phyloP scores from a whole-genome alignment of 2,113 vertebrate species.

The Aplodontia rufa region DNA sequence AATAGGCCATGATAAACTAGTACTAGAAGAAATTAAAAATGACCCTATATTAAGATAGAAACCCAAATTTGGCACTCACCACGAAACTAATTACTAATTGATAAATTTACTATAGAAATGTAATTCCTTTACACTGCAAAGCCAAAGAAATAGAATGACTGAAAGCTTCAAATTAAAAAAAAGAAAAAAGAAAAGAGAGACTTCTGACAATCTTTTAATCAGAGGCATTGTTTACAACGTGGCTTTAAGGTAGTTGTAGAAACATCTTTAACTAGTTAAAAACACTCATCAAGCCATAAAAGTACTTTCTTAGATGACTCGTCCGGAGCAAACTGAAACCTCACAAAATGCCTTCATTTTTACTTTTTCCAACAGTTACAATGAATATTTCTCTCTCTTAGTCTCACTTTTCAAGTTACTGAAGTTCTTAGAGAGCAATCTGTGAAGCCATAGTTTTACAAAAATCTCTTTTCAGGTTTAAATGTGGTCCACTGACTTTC shows the following conservation, averaged over 20 bases:
- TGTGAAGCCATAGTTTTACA: constrained; percentile 75
- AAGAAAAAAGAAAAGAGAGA: not conserved
- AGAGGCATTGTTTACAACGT: constrained; percentile 75
- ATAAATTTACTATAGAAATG: constrained; percentile 82
- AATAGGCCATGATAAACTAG: constrained; percentile 35
- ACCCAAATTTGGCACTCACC: constrained; percentile 71
- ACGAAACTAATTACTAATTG: constrained; percentile 80
- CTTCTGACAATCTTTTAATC: constrained; percentile 74
- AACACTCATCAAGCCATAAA: constrained; percentile 75
- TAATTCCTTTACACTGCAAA: constrained; percentile 79
- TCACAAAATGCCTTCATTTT: constrained; percentile 70
- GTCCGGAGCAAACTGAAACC: constrained; percentile 76
- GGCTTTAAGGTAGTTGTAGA: constrained; percentile 74
- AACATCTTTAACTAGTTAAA: constrained; percentile 79
- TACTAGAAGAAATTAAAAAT: constrained; percentile 73
- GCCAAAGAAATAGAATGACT: constrained; percentile 75
- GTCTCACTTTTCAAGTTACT: constrained; percentile 69
- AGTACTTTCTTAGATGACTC: constrained; percentile 72
- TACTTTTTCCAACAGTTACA: constrained; percentile 64
- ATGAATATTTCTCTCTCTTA: constrained; percentile 74
- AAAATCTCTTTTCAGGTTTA: constrained; percentile 79
- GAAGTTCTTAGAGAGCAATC: constrained; percentile 71
- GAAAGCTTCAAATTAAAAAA: constrained; percentile 73
- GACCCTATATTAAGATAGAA: constrained; percentile 70
- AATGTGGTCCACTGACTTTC: constrained; percentile 68